Base-by-base conservation (phyloP, 2,797 vertebrate genomes). In the Prunella strophiata region DNA sequence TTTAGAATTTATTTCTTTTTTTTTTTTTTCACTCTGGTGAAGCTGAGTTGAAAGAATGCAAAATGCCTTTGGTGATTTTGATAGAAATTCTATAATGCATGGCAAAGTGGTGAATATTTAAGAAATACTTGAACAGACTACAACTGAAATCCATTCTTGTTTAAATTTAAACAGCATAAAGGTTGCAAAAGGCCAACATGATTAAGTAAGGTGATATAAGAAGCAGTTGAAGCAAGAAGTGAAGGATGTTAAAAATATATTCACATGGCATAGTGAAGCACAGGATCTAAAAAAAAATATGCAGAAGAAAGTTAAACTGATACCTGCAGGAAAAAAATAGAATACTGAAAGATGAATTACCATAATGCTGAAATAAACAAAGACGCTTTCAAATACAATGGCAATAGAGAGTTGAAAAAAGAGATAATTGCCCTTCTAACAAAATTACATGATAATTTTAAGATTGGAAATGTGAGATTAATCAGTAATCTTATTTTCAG, bases 81-180 rank as follows among this genome's bases (percentile, higher is more conserved):
- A 89, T 77, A 84, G 82, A 90, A 94, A 81, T 88, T 91, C 79
- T 80, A 38, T 90, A 86, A 78, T 14, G 32, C 73, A 68, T 50
- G 58, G 38, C 26, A 3, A 78, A 93, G 15, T 52, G 50, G 82
- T 80, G 89, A 94, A 91, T 94, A 88, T 90, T 95, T 93, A 77
- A 95, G 52, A 88, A 96, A 95, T 78, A 86, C 42, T 90, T 80
- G 42, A 83, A 84, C 48, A 77, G 34, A 67, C 50, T 80, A 61
- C 66, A 88, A 42, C 23, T 95, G 57, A 94, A 94, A 93, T 91
- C 76, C 62, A 86, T 93, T 78, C 57, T 36, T 93, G 65, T 86
- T 93, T 91, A 94, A 96, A 93, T 89, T 91, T 89, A 88, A 93
- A 76, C 40, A 88, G 43, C 50, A 63, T 79, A 89, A 83, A 84